Evolutionary conservation across 2,113 vertebrate species (phyloP).

Genomic region (Apaloderma vittatum): DNA sequence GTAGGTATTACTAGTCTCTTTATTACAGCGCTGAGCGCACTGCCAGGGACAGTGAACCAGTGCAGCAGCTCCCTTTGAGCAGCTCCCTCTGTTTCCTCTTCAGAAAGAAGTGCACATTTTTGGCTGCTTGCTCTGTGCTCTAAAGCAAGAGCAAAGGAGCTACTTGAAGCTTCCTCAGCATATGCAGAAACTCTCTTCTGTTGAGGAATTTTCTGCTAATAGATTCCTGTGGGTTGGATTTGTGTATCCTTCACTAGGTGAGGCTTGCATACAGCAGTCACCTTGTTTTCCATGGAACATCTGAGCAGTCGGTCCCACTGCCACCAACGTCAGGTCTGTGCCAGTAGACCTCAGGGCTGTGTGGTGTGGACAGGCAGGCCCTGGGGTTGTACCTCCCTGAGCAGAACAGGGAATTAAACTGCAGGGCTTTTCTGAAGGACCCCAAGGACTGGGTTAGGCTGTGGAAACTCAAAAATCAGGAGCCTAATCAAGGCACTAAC

Average conservation of each 20-base stretch:
- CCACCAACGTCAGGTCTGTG: not conserved
- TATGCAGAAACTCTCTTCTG: not conserved
- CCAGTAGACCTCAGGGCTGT: not conserved
- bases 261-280: not conserved
- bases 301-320: not conserved
- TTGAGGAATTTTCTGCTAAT: not conserved
- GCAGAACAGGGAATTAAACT: not conserved
- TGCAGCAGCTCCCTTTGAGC: slow-evolving; percentile 23
- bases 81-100: not conserved
- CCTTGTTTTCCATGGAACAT: not conserved
- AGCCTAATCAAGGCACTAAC: not conserved
- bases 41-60: not conserved
- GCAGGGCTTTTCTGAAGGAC: not conserved
- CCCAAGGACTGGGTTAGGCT: not conserved
- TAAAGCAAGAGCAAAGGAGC: not conserved
- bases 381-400: not conserved
- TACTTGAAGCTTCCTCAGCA: not conserved
- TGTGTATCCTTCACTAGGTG: not conserved
- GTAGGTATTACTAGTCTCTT: slow-evolving; percentile 1
- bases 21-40: not conserved
- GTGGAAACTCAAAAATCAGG: not conserved
- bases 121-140: not conserved
- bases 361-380: not conserved
- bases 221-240: not conserved
- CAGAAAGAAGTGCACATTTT: not conserved